phyloP scores from a whole-genome alignment of 2,113 vertebrate species.

The Xiphias gladius region DNA sequence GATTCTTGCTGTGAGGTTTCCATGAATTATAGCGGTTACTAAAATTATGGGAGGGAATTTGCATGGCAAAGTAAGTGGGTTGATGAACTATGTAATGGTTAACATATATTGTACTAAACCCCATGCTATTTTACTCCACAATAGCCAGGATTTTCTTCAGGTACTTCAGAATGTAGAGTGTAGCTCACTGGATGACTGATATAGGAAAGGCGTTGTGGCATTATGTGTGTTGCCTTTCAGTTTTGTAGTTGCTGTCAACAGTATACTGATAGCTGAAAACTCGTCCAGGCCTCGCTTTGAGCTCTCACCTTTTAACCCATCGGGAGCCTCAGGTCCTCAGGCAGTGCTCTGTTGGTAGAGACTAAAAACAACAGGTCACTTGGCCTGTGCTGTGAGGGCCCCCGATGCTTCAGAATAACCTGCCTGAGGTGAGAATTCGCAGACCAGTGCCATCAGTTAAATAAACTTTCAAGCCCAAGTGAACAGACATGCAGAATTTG shows the following conservation, averaged over 20 bases:
- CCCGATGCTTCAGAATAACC: neutral
- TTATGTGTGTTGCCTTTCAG: neutral
- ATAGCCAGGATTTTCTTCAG: neutral
- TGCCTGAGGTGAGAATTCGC: constrained; percentile 10
- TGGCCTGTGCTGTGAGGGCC: constrained; percentile 9
- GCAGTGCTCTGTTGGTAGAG: neutral
- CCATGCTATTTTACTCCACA: neutral
- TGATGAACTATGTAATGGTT: constrained; percentile 1
- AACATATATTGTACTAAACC: neutral
- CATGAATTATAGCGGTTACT: neutral
- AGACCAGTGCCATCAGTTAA: neutral
- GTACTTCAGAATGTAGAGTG: neutral
- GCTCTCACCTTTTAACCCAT: constrained; percentile 3
- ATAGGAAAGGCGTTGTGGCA: neutral
- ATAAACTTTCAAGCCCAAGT: constrained; percentile 2
- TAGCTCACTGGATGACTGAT: neutral
- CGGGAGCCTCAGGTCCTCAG: constrained; percentile 3
- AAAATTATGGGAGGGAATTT: neutral
- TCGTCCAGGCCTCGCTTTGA: neutral
- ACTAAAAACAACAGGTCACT: constrained; percentile 10
- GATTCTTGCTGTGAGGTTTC: neutral
- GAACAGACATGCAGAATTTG: constrained; percentile 1
- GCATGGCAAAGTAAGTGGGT: neutral
- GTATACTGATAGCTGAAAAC: constrained; percentile 1
- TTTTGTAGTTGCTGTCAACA: constrained; percentile 13